A percentile compares a stretch with the other conserved stretches of the same genome.
These are phyloP conservation scores for Anguilla marmorata DNA, from an alignment of 2,797 vertebrate genomes.

Conservation along the genomic window DNA sequence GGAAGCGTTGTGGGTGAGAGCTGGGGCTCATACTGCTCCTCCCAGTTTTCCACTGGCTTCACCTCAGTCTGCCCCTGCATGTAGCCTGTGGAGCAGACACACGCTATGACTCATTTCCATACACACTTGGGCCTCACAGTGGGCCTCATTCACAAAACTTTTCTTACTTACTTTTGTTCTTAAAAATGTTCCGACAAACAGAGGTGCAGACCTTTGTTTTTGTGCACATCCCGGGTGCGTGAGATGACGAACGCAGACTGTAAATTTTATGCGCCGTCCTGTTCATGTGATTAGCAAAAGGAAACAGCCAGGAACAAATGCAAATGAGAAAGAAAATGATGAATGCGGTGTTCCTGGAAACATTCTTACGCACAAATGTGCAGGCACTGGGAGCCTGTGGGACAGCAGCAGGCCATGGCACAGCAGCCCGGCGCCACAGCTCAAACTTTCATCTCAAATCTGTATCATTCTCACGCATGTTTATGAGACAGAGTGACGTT, in stretches of 20 bases:
- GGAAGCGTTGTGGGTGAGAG: conserved; percentile 25
- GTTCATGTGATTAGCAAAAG: too few species aligned
- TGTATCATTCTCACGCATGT: neutral
- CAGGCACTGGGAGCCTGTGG: neutral
- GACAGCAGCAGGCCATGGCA: neutral
- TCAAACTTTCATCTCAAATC: neutral
- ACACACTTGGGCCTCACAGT: neutral
- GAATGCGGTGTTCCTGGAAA: neutral
- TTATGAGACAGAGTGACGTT: neutral
- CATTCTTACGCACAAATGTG: neutral
- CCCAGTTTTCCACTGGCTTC: conserved; percentile 48
- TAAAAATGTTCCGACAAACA: too few species aligned
- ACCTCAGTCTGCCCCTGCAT: conserved; percentile 57
- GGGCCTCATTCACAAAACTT: too few species aligned
- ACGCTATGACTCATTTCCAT: neutral
- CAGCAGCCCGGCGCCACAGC: neutral
- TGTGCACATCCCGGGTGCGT: too few species aligned
- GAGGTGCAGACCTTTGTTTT: too few species aligned
- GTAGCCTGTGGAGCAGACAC: conserved; percentile 55
- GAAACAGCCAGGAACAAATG: too few species aligned
- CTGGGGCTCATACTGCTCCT: conserved; percentile 44
- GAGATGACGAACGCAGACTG: too few species aligned
- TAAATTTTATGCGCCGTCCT: too few species aligned
- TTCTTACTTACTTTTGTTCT: too few species aligned
- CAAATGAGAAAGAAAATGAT: too few species aligned